These are phyloP conservation scores for Drosophila mettleri DNA, from an alignment of 2,888 invertebrate species.

Conservation along the genomic window DNA sequence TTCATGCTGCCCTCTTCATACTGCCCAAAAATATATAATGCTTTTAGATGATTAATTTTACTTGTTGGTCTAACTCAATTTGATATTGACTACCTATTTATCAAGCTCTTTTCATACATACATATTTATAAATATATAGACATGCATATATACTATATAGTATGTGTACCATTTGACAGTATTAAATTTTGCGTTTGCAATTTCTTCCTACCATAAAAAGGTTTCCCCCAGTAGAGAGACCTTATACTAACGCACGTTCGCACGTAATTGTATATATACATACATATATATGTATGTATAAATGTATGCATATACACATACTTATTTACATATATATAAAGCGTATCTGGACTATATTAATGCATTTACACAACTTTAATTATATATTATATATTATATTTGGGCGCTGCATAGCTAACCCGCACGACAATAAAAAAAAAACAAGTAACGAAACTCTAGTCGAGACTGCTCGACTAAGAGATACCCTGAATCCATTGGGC, in stretches of 20 bases:
- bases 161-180: neutral
- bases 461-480: too few relatives aligned
- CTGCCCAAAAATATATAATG: too few relatives aligned
- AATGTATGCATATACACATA: neutral
- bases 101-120: too few relatives aligned
- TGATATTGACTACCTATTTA: too few relatives aligned
- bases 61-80: too few relatives aligned
- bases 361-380: neutral
- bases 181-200: neutral
- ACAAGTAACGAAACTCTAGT: too few relatives aligned
- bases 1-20: too few relatives aligned
- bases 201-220: conserved; percentile 45
- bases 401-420: conserved; percentile 37
- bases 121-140: neutral
- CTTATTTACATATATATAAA: neutral
- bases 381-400: conserved; percentile 5
- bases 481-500: too few relatives aligned
- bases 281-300: neutral
- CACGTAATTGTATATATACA: neutral
- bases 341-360: neutral
- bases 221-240: conserved; percentile 36
- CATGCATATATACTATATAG: neutral
- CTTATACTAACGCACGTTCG: neutral
- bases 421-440: too few relatives aligned
- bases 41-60: too few relatives aligned